phyloP scores from a whole-genome alignment of 2,888 invertebrate species.

The Dolomedes plantarius region DNA sequence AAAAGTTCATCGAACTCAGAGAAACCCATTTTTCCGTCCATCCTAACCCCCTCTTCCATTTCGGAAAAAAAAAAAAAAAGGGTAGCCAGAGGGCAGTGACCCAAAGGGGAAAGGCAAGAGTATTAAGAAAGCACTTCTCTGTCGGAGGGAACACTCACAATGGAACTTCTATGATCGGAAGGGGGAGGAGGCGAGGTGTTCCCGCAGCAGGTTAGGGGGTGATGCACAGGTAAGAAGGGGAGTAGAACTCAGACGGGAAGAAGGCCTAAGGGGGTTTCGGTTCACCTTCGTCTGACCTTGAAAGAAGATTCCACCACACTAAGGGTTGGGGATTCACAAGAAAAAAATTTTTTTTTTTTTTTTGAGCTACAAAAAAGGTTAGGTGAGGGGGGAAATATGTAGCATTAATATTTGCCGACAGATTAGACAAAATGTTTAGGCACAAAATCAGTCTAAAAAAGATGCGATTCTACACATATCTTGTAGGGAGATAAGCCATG shows the following conservation, averaged over 20 bases:
- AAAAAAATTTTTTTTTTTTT: no score
- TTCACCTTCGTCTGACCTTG: constrained; percentile 14
- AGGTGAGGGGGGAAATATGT: no score
- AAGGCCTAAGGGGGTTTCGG: neutral
- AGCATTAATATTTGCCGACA: no score
- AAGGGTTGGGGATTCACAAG: no score
- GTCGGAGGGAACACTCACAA: neutral
- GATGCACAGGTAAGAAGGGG: constrained; percentile 1
- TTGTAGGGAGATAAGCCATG: no score
- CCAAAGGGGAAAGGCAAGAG: constrained; percentile 10
- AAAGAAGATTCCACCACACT: neutral
- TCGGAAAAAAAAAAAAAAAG: neutral
- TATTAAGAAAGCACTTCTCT: neutral
- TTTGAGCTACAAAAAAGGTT: no score
- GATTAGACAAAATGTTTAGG: no score
- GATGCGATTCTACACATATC: no score
- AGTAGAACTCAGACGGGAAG: constrained; percentile 11
- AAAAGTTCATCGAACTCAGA: neutral
- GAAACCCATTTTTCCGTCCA: neutral
- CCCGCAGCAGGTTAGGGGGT: neutral
- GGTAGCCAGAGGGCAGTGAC: constrained; percentile 4
- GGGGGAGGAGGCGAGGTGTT: neutral
- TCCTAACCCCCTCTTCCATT: neutral
- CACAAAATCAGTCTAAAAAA: no score
- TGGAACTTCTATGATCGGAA: neutral